phyloP scores from a whole-genome alignment of 2,113 vertebrate genomes.

The cattle (Bos taurus) region ARS-UCD2.0 NC_037357.1:93404001-93404500 shows the following conservation, averaged over 20 bases:
- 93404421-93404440: not conserved
- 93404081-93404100: conserved; percentile 87
- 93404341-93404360: not conserved
- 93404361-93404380: not conserved
- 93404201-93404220: not conserved
- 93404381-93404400: not conserved
- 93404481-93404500: not conserved
- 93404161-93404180: too few relatives aligned
- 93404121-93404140: conserved; percentile 83
- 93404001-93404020: conserved; percentile 81
- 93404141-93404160: conserved; percentile 84
- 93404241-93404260: not conserved
- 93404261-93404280: not conserved
- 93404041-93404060: conserved; percentile 84
- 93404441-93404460: not conserved
- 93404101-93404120: conserved; percentile 85
- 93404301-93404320: not conserved
- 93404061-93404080: conserved; percentile 85
- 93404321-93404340: not conserved
- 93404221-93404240: not conserved
- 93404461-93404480: not conserved
- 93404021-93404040: conserved; percentile 80
- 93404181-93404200: not conserved
- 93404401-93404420: not conserved
- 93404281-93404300: not conserved